Evolutionary conservation across 1,140 invertebrate species (phyloP).

Genomic region (Bacillus rossius): DNA sequence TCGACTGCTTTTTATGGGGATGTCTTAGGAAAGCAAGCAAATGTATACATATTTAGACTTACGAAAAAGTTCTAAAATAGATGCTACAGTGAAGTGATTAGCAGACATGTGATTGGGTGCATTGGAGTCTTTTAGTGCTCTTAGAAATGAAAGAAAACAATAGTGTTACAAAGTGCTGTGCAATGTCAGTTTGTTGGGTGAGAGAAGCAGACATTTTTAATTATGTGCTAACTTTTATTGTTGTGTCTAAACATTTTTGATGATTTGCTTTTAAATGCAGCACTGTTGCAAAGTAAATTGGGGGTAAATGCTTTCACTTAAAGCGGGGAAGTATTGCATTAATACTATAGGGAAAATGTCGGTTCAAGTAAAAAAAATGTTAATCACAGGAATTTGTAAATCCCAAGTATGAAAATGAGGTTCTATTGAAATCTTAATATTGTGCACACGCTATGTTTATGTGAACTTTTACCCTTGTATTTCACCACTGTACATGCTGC

Average conservation of each 20-base stretch:
- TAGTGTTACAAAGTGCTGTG: too few relatives aligned
- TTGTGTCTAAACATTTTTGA: background rate
- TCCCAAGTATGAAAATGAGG: too few relatives aligned
- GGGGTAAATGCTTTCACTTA: background rate
- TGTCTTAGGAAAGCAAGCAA: background rate
- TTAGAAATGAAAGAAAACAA: background rate
- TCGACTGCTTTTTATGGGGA: too few relatives aligned
- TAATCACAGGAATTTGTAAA: background rate
- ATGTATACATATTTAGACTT: slow-evolving; percentile 1
- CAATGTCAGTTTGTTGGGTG: background rate
- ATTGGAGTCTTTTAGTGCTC: slow-evolving; percentile 4
- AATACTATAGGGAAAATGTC: too few relatives aligned
- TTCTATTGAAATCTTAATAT: background rate
- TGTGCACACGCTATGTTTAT: too few relatives aligned
- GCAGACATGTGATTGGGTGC: too few relatives aligned
- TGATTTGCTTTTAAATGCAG: slow-evolving; percentile 5
- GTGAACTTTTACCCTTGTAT: background rate
- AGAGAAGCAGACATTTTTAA: background rate
- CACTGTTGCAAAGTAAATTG: background rate
- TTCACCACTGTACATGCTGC: background rate
- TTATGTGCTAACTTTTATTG: too few relatives aligned
- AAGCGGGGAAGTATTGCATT: background rate
- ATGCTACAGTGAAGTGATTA: slow-evolving; percentile 3
- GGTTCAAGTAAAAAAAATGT: background rate
- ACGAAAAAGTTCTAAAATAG: background rate